phyloP scores from a whole-genome alignment of 2,113 vertebrate genomes.

The Oryzias melastigma region DNA sequence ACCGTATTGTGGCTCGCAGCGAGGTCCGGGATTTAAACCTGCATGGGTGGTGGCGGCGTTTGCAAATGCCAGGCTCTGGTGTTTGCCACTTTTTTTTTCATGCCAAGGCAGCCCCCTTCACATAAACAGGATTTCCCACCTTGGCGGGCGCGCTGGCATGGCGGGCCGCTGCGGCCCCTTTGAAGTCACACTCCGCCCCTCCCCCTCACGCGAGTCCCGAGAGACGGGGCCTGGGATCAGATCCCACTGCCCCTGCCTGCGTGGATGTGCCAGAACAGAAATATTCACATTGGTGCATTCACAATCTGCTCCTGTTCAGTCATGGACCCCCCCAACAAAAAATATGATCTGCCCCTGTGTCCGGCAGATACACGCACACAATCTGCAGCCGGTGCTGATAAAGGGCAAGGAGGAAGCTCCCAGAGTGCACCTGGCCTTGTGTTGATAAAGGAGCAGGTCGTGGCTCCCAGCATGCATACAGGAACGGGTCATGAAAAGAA shows the following conservation, averaged over 20 bases:
- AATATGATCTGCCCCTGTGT: conserved; percentile 29
- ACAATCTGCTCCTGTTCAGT: conserved; percentile 26
- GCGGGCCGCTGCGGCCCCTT: conserved; percentile 41
- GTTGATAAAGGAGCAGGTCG: conserved; percentile 74
- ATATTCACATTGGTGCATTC: conserved; percentile 31
- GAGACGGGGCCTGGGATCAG: conserved; percentile 55
- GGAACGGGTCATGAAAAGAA: conserved; percentile 41
- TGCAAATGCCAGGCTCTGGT: conserved; percentile 41
- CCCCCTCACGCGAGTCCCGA: conserved; percentile 15
- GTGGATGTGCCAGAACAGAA: conserved; percentile 35
- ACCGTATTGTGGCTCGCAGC: conserved; percentile 20
- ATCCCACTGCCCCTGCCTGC: conserved; percentile 49
- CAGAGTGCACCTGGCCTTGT: conserved; percentile 77
- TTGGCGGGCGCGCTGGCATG: conserved; percentile 47
- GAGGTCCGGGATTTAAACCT: conserved; percentile 52
- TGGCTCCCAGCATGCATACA: conserved; percentile 58
- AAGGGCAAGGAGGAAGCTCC: conserved; percentile 72
- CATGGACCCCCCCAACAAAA: conserved; percentile 4
- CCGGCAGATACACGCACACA: conserved; percentile 20
- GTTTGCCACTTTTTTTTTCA: conserved; percentile 36
- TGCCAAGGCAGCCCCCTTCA: conserved; percentile 49
- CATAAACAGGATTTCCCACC: conserved; percentile 66
- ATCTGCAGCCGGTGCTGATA: conserved; percentile 64
- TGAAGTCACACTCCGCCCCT: conserved; percentile 62
- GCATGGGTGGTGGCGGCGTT: conserved; percentile 41